phyloP scores from a whole-genome alignment of 1,140 invertebrate genomes.

The Drosophila parvula region DNA sequence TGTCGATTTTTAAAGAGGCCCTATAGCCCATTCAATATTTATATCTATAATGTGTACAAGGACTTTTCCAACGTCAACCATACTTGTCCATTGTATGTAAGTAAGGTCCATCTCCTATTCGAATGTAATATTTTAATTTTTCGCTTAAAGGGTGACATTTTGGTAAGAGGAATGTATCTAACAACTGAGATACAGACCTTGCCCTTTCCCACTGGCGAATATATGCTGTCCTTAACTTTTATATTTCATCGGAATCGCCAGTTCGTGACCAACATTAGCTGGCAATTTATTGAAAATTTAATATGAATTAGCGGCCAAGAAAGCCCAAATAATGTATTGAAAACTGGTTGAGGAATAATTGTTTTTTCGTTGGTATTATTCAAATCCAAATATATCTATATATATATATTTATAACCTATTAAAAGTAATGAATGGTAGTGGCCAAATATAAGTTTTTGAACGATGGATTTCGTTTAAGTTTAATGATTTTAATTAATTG shows the following conservation, averaged over 20 bases:
- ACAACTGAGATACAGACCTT: not conserved
- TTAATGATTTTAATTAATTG: no score
- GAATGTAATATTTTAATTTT: not conserved
- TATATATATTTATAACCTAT: not conserved
- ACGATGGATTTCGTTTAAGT: no score
- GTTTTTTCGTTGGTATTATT: not conserved
- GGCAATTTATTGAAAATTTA: conserved; percentile 7
- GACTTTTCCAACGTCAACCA: conserved; percentile 19
- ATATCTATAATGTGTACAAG: conserved; percentile 1
- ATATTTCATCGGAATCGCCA: not conserved
- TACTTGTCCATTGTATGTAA: conserved; percentile 19
- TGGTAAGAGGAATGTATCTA: conserved; percentile 11
- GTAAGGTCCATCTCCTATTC: not conserved
- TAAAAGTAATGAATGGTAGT: not conserved
- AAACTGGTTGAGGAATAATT: not conserved
- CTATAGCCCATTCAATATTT: not conserved
- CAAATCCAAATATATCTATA: not conserved
- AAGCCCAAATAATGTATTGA: not conserved
- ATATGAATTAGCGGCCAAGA: not conserved
- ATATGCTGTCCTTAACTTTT: not conserved
- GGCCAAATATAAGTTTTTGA: not conserved
- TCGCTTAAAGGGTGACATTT: conserved; percentile 4
- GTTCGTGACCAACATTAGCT: conserved; percentile 12
- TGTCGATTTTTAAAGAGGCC: conserved; percentile 16
- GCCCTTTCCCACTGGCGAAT: conserved; percentile 18